Percentiles rank a stretch among this genome's conserved stretches.
These are phyloP conservation scores for Opisthocomus hoazin DNA, from an alignment of 2,113 vertebrate species.

Conservation along the genomic window DNA sequence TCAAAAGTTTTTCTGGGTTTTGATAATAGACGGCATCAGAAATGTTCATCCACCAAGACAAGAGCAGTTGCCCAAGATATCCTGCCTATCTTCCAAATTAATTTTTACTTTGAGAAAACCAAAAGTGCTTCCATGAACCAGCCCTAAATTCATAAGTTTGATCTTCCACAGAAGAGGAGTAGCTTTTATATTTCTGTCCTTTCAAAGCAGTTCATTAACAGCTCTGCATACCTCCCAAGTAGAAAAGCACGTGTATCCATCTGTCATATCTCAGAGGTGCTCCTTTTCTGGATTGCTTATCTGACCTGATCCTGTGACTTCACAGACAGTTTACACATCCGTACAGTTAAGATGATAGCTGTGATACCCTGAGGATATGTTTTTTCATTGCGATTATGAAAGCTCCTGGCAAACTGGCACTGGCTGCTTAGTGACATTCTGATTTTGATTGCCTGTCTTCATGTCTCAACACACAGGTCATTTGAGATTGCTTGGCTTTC, in stretches of 20 bases:
- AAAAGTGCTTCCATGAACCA: not conserved
- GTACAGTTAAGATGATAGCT: not conserved
- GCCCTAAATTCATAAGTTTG: not conserved
- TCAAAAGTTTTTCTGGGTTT: not conserved
- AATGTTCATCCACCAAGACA: not conserved
- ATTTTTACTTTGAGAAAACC: not conserved
- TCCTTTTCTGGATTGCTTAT: not conserved
- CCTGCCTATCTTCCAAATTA: not conserved
- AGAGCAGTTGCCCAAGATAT: not conserved
- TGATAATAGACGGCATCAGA: not conserved
- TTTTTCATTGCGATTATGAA: not conserved
- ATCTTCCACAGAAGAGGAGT: not conserved
- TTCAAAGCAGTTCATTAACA: not conserved
- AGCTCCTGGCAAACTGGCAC: not conserved
- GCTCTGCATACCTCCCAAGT: not conserved
- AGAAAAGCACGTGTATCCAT: rapidly evolving
- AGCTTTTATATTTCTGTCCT: not conserved
- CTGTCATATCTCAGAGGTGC: not conserved
- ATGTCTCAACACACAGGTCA: not conserved
- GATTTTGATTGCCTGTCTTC: not conserved
- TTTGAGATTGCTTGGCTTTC: not conserved
- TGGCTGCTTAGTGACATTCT: not conserved
- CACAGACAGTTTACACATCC: not conserved
- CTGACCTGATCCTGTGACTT: not conserved
- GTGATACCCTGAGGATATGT: not conserved